phyloP scores from a whole-genome alignment of 2,113 vertebrate species.

The Hydrochoerus hydrochaeris region DNA sequence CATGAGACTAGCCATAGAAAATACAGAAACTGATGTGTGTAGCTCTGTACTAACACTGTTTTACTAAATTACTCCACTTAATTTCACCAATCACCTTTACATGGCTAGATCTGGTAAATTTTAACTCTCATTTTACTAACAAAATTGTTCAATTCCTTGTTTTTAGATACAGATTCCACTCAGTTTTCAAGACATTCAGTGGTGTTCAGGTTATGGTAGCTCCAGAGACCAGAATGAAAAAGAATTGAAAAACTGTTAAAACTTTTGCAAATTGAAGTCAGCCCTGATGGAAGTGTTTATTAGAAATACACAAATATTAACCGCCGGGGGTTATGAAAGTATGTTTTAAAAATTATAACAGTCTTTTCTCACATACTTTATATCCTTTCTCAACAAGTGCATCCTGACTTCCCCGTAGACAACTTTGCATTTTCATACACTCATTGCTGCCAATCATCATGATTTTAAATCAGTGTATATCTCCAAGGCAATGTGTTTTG shows the following conservation, averaged over 20 bases:
- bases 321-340: not conserved
- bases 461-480: not conserved
- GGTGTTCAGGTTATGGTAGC: not conserved
- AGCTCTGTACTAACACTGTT: not conserved
- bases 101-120: not conserved
- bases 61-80: not conserved
- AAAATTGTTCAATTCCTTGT: not conserved
- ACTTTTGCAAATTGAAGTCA: not conserved
- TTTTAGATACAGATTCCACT: not conserved
- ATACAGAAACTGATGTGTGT: not conserved
- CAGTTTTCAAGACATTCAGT: not conserved
- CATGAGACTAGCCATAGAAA: not conserved
- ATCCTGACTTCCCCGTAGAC: not conserved
- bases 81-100: not conserved
- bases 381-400: not conserved
- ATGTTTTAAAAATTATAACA: not conserved
- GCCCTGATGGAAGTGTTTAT: not conserved
- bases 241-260: not conserved
- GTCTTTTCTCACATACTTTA: not conserved
- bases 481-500: not conserved
- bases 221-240: not conserved
- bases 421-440: not conserved
- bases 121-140: not conserved
- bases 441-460: not conserved
- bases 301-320: not conserved